These are phyloP conservation scores for Dipus sagitta DNA, from an alignment of 2,797 vertebrate species.

Conservation along the genomic window DNA sequence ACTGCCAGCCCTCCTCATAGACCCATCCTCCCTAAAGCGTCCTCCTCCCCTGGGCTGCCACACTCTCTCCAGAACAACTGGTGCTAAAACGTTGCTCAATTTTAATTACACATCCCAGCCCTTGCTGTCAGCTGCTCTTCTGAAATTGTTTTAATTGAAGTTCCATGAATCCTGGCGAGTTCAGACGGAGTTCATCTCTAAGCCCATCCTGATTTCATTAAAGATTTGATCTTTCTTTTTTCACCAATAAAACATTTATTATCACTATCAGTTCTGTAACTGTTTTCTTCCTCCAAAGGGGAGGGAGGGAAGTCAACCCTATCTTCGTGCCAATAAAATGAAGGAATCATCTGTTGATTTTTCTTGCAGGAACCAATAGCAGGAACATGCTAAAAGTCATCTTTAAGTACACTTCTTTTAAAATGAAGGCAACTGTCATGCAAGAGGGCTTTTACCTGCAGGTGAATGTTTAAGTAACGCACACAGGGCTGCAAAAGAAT, in stretches of 20 bases:
- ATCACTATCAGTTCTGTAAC: conserved; percentile 85
- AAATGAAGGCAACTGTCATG: background rate
- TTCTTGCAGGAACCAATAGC: background rate
- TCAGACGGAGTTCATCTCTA: conserved; percentile 88
- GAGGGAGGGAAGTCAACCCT: background rate
- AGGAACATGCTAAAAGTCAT: background rate
- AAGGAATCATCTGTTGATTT: conserved; percentile 67
- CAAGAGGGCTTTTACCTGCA: background rate
- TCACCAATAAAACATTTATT: conserved; percentile 87
- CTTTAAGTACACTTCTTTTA: conserved; percentile 43
- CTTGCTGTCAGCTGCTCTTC: conserved; percentile 86
- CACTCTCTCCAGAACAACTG: conserved; percentile 61
- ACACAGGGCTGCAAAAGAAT: background rate
- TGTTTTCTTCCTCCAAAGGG: conserved; percentile 66
- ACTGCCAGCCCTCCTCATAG: background rate
- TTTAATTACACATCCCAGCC: conserved; percentile 87
- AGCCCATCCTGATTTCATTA: conserved; percentile 90
- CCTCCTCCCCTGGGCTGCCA: background rate
- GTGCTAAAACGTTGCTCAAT: conserved; percentile 85
- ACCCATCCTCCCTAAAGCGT: background rate
- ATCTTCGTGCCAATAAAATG: conserved; percentile 64
- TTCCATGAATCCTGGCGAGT: conserved; percentile 87
- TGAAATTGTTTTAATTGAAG: conserved; percentile 90
- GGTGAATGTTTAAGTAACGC: conserved; percentile 6
- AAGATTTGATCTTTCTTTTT: conserved; percentile 88